phyloP scores from a whole-genome alignment of 2,113 vertebrate species.

The Cyprinodon brontotheroides region DNA sequence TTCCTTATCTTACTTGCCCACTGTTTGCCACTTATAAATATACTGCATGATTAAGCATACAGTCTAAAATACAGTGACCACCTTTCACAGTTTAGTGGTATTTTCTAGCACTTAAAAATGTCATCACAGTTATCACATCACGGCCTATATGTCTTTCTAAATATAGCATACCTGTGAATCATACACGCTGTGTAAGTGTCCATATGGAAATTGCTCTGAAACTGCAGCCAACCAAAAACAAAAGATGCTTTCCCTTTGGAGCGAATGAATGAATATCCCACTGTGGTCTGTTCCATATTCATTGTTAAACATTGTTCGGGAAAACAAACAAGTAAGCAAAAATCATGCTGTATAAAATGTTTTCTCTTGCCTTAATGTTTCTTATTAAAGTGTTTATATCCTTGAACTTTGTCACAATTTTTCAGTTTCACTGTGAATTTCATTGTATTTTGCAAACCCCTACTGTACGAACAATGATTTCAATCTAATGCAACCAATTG shows the following conservation, averaged over 20 bases:
- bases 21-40: constrained; percentile 8
- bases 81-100: constrained; percentile 32
- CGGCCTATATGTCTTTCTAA: constrained; percentile 39
- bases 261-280: constrained; percentile 48
- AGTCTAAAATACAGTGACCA: constrained; percentile 26
- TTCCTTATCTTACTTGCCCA: not conserved
- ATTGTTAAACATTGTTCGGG: constrained; percentile 25
- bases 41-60: constrained; percentile 11
- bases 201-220: constrained; percentile 53
- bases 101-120: constrained; percentile 21
- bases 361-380: not conserved
- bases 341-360: constrained; percentile 1
- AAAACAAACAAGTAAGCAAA: constrained; percentile 14
- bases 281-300: constrained; percentile 63
- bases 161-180: constrained; percentile 36
- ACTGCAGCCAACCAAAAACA: constrained; percentile 52
- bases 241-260: constrained; percentile 50
- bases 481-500: too few relatives aligned
- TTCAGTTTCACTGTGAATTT: not conserved
- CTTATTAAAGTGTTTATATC: not conserved
- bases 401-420: not conserved
- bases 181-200: constrained; percentile 31
- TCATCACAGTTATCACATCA: constrained; percentile 25
- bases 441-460: not conserved
- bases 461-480: too few relatives aligned